A percentile compares a stretch with the other conserved stretches of the same genome.
These are phyloP conservation scores for Phrixothrix hirtus DNA, from an alignment of 2,888 invertebrate species.

Conservation along the genomic window DNA sequence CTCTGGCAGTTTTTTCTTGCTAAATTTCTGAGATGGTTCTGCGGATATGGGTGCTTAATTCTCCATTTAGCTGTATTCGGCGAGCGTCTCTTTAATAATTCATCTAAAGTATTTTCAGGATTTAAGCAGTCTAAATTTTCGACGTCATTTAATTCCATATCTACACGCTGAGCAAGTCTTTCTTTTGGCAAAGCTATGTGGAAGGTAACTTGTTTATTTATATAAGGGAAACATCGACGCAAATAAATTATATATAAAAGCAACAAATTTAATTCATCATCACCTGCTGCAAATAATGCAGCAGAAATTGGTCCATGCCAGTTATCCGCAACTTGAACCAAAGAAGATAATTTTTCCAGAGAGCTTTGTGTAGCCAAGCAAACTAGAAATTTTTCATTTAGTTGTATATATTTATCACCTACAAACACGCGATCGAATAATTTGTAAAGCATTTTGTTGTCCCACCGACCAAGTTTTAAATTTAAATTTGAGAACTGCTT, in stretches of 20 bases:
- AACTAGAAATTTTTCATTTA: slow-evolving; percentile 64
- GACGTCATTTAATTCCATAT: slow-evolving; percentile 49
- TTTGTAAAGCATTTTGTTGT: slow-evolving; percentile 68
- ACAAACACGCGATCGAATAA: slow-evolving; percentile 74
- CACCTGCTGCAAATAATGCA: slow-evolving; percentile 78
- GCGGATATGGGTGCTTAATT: slow-evolving; percentile 78
- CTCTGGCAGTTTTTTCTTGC: slow-evolving; percentile 84
- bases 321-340: slow-evolving; percentile 75
- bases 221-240: slow-evolving; percentile 71
- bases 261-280: slow-evolving; percentile 73
- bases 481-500: slow-evolving; percentile 62
- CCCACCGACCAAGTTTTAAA: slow-evolving; percentile 74
- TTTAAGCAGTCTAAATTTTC: slow-evolving; percentile 65
- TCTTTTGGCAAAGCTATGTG: slow-evolving; percentile 74
- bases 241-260: slow-evolving; percentile 77
- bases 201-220: slow-evolving; percentile 74
- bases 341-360: slow-evolving; percentile 76
- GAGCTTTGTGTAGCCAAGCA: slow-evolving; percentile 87
- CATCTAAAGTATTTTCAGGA: slow-evolving; percentile 66
- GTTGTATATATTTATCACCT: slow-evolving; percentile 67
- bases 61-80: slow-evolving; percentile 73
- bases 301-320: slow-evolving; percentile 87
- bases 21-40: slow-evolving; percentile 85
- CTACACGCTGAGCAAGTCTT: slow-evolving; percentile 48
- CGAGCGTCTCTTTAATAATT: slow-evolving; percentile 64